These are phyloP conservation scores for Aleiodes testaceus DNA, from an alignment of 2,888 invertebrate genomes.

Conservation along the genomic window DNA sequence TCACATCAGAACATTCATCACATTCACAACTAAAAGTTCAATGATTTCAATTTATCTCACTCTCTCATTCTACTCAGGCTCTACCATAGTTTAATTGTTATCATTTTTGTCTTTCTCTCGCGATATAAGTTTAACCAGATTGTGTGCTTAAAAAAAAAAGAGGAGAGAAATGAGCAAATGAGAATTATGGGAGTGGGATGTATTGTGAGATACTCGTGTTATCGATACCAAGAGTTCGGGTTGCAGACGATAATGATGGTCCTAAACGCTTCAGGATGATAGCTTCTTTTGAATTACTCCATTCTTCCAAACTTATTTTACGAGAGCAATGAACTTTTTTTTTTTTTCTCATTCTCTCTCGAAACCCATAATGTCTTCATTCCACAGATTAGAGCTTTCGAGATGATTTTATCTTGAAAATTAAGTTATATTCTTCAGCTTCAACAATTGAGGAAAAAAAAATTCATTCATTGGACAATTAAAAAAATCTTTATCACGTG, in stretches of 20 bases:
- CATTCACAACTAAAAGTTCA: conserved; percentile 19
- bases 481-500: not conserved
- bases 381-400: not conserved
- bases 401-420: not conserved
- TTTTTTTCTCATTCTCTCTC: not conserved
- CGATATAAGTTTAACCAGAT: not conserved
- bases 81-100: not conserved
- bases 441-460: not conserved
- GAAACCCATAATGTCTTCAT: conserved; percentile 8
- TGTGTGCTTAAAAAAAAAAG: conserved; percentile 17
- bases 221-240: conserved; percentile 36
- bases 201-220: conserved; percentile 13
- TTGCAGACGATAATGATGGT: conserved; percentile 36
- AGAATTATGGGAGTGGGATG: not conserved
- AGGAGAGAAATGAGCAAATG: conserved; percentile 10
- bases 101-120: not conserved
- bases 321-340: conserved; percentile 34
- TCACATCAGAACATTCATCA: not conserved
- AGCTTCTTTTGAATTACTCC: conserved; percentile 23
- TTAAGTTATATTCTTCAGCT: not conserved
- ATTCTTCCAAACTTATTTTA: conserved; percentile 8
- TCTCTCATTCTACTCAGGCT: not conserved
- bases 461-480: not conserved
- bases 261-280: conserved; percentile 32
- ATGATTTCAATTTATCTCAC: conserved; percentile 25